Percentiles rank a stretch among this genome's conserved stretches.
Conservation (phyloP, 2,113 vertebrate genomes). For the Conger conger region DNA sequence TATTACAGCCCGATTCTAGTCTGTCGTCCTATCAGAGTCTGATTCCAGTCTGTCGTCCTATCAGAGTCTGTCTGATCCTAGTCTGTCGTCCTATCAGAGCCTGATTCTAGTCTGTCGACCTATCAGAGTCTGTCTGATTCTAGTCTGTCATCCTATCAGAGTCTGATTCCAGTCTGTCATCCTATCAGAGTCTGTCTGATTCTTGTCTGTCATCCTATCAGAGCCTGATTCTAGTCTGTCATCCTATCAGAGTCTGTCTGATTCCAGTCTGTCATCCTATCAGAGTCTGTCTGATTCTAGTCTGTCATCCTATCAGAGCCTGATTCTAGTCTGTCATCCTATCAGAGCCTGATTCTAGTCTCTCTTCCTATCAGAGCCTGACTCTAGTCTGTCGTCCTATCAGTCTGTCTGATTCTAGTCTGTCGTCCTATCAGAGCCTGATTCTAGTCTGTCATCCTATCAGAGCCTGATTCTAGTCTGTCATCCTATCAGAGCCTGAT, state of each 20-base stretch:
- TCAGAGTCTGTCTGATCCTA: too few species aligned
- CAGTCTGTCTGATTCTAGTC: too few species aligned
- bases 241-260: too few species aligned
- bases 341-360: neutral
- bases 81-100: neutral
- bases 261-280: neutral
- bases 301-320: too few species aligned
- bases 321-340: neutral
- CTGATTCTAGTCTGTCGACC: neutral
- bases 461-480: too few species aligned
- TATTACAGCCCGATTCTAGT: neutral
- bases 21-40: neutral
- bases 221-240: neutral
- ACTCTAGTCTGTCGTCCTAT: neutral
- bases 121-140: too few species aligned
- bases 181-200: too few species aligned
- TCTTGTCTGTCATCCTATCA: neutral
- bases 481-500: neutral
- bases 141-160: neutral
- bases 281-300: neutral
- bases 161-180: neutral
- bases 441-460: neutral
- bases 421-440: neutral
- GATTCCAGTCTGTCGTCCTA: neutral
- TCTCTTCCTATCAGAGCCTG: neutral